Base-by-base conservation (phyloP, 2,113 vertebrate species). In the Micronycteris hirsuta region DNA sequence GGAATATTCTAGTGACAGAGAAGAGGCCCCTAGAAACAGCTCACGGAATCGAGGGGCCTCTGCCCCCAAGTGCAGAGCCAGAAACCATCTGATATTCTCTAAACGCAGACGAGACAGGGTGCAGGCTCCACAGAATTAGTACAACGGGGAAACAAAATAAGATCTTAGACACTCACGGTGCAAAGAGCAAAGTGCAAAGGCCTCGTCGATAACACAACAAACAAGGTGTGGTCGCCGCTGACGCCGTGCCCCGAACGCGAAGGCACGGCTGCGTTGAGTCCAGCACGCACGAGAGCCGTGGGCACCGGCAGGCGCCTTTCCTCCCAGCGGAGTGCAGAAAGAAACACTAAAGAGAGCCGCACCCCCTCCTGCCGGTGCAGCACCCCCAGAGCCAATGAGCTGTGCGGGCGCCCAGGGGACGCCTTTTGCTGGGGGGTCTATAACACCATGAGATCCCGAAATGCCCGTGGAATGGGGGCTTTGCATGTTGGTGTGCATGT, bases 171-270 rank as follows among this genome's bases (percentile, higher is more conserved):
- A 71, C n/a, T 24, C 12, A 22, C 2, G 19, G 12, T 24, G 31
- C 12, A 68, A 45, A 58, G 81, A 87, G 19, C 12, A 13, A n/a
- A 68, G 33, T 7, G 43, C 38, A 36, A 10, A 52, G 3, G 10
- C 13, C 1, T 22, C 3, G 0, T 14, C 1, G n/a, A 16, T 0
- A 45, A 22, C 52, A 47, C 65, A 28, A 28, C 56, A 67, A 20
- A 4, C 15, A 28, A 68, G 0, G 2, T 17, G 41, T 22, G 4
- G 0, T 15, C 3, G 56, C 41, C 33, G 71, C 54, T 38, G 63
- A 22, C 28, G 1, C 9, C 1, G 4, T 36, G 8, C 10, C 11
- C 2, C 4, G 0, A 2, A 2, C 2, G 54, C 31, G 24, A 3
- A 24, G 20, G 80, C 26, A 0, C 4, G 3, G 52, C 38, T 12